phyloP scores from a whole-genome alignment of 2,797 vertebrate genomes.

The Chanos chanos region DNA sequence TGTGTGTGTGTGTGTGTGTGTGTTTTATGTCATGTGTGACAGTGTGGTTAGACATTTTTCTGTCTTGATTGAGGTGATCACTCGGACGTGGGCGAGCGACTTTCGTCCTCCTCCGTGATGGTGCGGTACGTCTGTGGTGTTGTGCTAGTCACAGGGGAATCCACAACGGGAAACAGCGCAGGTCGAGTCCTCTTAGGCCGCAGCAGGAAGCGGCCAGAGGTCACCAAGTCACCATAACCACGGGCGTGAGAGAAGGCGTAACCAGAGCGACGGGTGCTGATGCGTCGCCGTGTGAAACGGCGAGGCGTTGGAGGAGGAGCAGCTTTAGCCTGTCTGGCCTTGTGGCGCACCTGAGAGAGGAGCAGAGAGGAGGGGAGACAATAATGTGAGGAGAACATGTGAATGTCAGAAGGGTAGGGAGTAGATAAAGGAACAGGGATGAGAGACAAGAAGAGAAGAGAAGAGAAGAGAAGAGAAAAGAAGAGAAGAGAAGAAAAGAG shows the following conservation, averaged over 20 bases:
- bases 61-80: too few species aligned
- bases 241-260: constrained; percentile 93
- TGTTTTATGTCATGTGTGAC: not conserved
- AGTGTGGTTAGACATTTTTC: not conserved
- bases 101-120: constrained; percentile 48
- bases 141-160: constrained; percentile 56
- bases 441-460: not conserved
- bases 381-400: not conserved
- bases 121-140: constrained; percentile 65
- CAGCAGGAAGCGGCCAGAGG: constrained; percentile 77
- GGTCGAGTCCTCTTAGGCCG: constrained; percentile 46
- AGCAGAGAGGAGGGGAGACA: not conserved
- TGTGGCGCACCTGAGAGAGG: constrained; percentile 72
- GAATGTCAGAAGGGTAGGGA: not conserved
- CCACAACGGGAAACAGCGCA: constrained; percentile 38
- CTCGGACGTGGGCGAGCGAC: too few species aligned
- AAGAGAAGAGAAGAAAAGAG: not conserved
- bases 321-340: constrained; percentile 69
- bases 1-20: not conserved
- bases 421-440: not conserved
- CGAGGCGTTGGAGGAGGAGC: constrained; percentile 53
- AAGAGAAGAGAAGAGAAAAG: not conserved
- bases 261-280: constrained; percentile 79
- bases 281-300: constrained; percentile 49
- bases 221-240: constrained; percentile 89